A percentile compares a stretch with the other conserved stretches of the same genome.
Evolutionary conservation across 1,140 invertebrate genomes (phyloP).

Genomic region (Hyles vespertilio): DNA sequence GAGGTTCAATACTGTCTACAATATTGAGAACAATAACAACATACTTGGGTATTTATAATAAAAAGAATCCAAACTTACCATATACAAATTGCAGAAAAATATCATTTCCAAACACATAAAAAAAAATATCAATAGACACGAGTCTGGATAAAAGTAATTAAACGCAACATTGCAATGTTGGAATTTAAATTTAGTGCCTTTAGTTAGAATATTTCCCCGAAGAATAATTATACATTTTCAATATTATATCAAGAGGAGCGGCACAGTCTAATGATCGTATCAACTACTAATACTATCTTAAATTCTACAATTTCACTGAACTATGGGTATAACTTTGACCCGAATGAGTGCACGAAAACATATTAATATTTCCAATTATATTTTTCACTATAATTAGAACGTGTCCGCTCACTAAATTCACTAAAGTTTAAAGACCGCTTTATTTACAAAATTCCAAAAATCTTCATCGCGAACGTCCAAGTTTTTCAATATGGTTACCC

Average conservation of each 20-base stretch:
- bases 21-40: conserved; percentile 57
- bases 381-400: conserved; percentile 43
- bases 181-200: conserved; percentile 34
- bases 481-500: background rate
- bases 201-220: conserved; percentile 7
- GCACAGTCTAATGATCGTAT: conserved; percentile 5
- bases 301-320: conserved; percentile 45
- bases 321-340: conserved; percentile 38
- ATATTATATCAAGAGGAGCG: background rate
- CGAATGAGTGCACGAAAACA: conserved; percentile 31
- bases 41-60: conserved; percentile 43
- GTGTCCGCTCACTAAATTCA: conserved; percentile 41
- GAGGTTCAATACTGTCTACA: conserved; percentile 34
- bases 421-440: conserved; percentile 35
- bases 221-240: background rate
- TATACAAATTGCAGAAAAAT: conserved; percentile 33
- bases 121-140: background rate
- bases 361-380: conserved; percentile 32
- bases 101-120: conserved; percentile 40
- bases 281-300: conserved; percentile 46
- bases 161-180: conserved; percentile 29
- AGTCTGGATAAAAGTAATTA: conserved; percentile 11
- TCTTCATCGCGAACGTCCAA: background rate
- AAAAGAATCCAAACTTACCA: conserved; percentile 48
- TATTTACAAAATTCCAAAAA: conserved; percentile 38